phyloP scores from a whole-genome alignment of 1,140 invertebrate species.

The Camponotus floridanus region DNA sequence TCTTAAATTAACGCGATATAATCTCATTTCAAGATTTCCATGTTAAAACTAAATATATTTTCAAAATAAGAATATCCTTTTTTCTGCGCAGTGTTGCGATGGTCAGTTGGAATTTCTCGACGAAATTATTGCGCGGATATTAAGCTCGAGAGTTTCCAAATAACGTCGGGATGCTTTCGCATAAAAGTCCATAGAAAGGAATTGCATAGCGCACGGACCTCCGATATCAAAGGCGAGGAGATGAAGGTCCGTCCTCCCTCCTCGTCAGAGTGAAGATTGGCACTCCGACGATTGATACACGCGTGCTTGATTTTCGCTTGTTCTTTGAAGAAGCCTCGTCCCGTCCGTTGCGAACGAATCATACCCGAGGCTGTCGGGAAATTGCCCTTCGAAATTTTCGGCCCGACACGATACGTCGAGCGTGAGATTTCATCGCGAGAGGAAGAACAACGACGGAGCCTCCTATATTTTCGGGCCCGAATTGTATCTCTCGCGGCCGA shows the following conservation, averaged over 20 bases:
- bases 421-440: conserved; percentile 50
- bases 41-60: too few relatives aligned
- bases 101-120: conserved; percentile 22
- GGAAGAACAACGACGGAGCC: not conserved
- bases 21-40: too few relatives aligned
- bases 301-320: conserved; percentile 73
- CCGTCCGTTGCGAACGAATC: conserved; percentile 21
- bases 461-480: conserved; percentile 30
- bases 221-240: conserved; percentile 67
- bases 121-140: conserved; percentile 28
- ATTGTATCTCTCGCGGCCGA: conserved; percentile 46
- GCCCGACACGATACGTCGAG: conserved; percentile 25
- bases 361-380: conserved; percentile 41
- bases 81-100: too few relatives aligned
- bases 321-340: conserved; percentile 66
- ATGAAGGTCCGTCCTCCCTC: conserved; percentile 59
- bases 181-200: conserved; percentile 57
- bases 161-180: not conserved
- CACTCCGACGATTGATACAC: conserved; percentile 72
- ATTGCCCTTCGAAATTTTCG: conserved; percentile 59
- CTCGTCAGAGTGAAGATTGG: conserved; percentile 62
- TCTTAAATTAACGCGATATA: too few relatives aligned
- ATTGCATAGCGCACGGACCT: conserved; percentile 26
- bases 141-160: conserved; percentile 39
- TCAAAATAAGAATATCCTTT: too few relatives aligned